Conservation (phyloP, 2,888 invertebrate genomes). For the Gortyna flavago region DNA sequence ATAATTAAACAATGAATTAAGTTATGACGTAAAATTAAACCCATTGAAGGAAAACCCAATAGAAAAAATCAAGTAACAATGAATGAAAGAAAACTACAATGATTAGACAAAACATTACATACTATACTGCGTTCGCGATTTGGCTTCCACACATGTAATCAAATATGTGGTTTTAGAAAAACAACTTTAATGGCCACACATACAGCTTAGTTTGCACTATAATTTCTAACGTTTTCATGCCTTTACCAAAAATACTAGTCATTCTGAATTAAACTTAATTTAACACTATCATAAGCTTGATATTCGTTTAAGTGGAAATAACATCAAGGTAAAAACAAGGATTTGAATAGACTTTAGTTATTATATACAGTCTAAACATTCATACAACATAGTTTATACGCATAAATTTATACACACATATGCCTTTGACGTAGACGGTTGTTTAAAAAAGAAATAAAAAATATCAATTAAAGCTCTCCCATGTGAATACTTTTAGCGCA, state of each 20-base stretch:
- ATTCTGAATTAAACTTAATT: not conserved
- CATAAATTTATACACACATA: conserved; percentile 31
- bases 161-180: not conserved
- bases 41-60: conserved; percentile 1
- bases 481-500: conserved; percentile 35
- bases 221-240: too few species aligned
- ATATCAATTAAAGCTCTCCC: conserved; percentile 46
- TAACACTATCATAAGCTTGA: not conserved
- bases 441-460: conserved; percentile 54
- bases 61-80: conserved; percentile 8
- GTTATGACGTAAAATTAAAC: conserved; percentile 6
- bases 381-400: not conserved
- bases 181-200: too few species aligned
- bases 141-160: not conserved
- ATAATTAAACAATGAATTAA: conserved; percentile 15
- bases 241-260: not conserved
- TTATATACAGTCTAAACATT: conserved; percentile 24
- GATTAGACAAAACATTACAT: conserved; percentile 42
- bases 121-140: not conserved
- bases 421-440: conserved; percentile 44
- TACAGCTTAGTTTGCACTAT: too few species aligned
- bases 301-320: not conserved
- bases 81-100: conserved; percentile 21
- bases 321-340: not conserved
- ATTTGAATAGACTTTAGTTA: conserved; percentile 6